Base-by-base conservation (phyloP, 2,888 invertebrate genomes). In the Pristionchus entomophagus region DNA sequence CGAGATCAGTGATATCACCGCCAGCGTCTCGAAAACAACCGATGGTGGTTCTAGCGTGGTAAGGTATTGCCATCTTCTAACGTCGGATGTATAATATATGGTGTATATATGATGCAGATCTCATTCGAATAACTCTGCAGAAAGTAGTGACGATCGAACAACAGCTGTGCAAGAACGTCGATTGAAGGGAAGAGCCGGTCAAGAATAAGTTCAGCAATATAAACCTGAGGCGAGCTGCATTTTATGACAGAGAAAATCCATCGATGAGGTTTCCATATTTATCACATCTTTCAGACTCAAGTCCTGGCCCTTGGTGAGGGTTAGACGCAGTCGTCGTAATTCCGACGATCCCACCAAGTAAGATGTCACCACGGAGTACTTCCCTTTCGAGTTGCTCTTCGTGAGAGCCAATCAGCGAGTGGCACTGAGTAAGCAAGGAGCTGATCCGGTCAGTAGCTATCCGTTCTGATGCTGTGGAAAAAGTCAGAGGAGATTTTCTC, bases 361-460 rank as follows among this genome's bases (percentile, higher is more conserved):
- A 5, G 38, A 49, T 41, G 2, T 32, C 3, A 26, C 19, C 41
- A 51, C 32, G 19, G 59, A 82, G 56, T 56, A 59, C n/a, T 82
- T 59, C 59, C 82, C 82, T 1, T 41, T 82, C 29, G 82, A 82
- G 19, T 10, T 82, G 2, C 82, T 82, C 17, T 4, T 38, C 8
- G 59, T 82, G 38, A 82, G 29, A 41, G 4, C 38, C 5, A n/a
- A 82, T 41, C 82, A 82, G 32, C 22, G 82, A 49, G 82, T 59
- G 12, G 2, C 82, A n/a, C 41, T 82, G n/a, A 56, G 59, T 38
- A 82, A 82, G 41, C 82, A 82, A 14, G 59, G 51, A 29, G 82
- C 59, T 19, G 59, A 29, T 4, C 59, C 59, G 12, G 82, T 80
- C 4, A 53, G 80, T 69, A 69, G n/a, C 6, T 4, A 62, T 5